phyloP scores from a whole-genome alignment of 2,113 vertebrate genomes.

The Bostrychus sinensis region DNA sequence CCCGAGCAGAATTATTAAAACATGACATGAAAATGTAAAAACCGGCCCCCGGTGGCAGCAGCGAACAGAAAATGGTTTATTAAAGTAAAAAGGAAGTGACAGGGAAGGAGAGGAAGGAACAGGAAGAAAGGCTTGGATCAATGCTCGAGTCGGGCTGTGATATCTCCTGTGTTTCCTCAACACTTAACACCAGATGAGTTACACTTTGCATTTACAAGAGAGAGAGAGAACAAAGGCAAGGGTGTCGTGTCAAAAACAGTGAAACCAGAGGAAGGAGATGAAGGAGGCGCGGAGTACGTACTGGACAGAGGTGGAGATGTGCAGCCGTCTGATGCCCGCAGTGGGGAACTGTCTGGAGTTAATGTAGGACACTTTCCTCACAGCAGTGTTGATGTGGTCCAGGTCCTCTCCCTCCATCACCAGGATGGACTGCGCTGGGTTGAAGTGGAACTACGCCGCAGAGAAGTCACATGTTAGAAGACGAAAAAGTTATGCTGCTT shows the following conservation, averaged over 20 bases:
- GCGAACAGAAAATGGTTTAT: conserved; percentile 42
- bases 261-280: neutral
- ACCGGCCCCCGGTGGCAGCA: conserved; percentile 55
- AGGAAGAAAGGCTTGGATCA: conserved; percentile 17
- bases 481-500: neutral
- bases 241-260: neutral
- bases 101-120: conserved; percentile 23
- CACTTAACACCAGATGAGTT: conserved; percentile 24
- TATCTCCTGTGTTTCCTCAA: conserved; percentile 34
- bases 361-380: conserved; percentile 95
- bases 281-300: conserved; percentile 70
- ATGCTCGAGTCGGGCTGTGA: conserved; percentile 31
- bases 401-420: conserved; percentile 96
- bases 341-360: conserved; percentile 97
- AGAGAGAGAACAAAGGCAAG: neutral
- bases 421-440: conserved; percentile 94
- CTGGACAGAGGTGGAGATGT: conserved; percentile 93
- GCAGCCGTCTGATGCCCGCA: conserved; percentile 85
- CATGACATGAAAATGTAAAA: conserved; percentile 68
- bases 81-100: conserved; percentile 55
- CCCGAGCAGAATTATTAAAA: conserved; percentile 65
- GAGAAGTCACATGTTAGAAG: conserved; percentile 1
- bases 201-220: neutral
- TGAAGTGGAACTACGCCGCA: conserved; percentile 91
- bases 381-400: conserved; percentile 89